These are phyloP conservation scores for Hoplostethus mediterraneus DNA, from an alignment of 2,797 vertebrate genomes.

Conservation along the genomic window DNA sequence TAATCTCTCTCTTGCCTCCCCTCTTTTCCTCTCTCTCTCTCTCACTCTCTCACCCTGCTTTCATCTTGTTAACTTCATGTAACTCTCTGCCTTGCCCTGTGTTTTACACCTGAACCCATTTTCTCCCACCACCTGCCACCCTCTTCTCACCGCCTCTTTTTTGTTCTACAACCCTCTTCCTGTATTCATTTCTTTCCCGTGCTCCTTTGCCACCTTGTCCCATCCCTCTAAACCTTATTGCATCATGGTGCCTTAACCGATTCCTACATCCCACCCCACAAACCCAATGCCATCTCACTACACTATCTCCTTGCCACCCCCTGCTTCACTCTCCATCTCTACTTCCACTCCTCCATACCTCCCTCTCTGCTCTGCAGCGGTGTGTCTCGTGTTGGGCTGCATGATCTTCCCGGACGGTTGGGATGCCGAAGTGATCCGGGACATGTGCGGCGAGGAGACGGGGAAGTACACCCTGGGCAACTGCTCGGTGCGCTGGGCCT, in stretches of 20 bases:
- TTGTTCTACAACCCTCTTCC: constrained; percentile 7
- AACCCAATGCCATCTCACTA: background rate
- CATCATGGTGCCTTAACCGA: background rate
- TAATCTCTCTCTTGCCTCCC: constrained; percentile 1
- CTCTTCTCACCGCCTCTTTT: background rate
- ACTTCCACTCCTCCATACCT: background rate
- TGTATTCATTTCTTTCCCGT: constrained; percentile 20
- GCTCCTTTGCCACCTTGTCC: constrained; percentile 23
- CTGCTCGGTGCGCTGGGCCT: constrained; percentile 95
- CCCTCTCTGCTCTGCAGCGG: constrained; percentile 76
- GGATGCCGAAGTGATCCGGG: constrained; percentile 93
- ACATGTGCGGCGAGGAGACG: constrained; percentile 94
- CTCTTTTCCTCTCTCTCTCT: background rate
- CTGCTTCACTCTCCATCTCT: background rate
- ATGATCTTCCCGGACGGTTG: constrained; percentile 95
- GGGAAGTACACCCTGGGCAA: constrained; percentile 92
- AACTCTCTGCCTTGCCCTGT: background rate
- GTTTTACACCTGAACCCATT: constrained; percentile 17
- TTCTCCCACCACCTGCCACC: background rate
- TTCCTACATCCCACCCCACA: background rate
- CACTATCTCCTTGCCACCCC: background rate
- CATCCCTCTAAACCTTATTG: background rate
- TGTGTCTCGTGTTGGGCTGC: constrained; percentile 93
- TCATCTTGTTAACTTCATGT: constrained; percentile 20
- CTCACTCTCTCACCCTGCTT: constrained; percentile 2